phyloP scores from a whole-genome alignment of 2,888 invertebrate species.

The Labia minor region DNA sequence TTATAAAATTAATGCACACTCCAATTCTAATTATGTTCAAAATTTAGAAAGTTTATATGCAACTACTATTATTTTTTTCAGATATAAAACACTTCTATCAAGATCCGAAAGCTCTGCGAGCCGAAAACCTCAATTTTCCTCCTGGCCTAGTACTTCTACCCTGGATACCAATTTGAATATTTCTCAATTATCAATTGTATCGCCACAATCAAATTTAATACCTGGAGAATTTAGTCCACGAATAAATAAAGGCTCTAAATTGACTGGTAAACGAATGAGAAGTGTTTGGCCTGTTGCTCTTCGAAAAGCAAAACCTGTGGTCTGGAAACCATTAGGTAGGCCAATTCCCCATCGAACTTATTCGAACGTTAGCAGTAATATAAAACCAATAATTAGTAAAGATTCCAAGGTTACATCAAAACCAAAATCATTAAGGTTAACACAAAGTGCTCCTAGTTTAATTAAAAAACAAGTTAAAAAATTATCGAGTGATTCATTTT shows the following conservation, averaged over 20 bases:
- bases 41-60: too few relatives aligned
- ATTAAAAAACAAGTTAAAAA: neutral
- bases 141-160: neutral
- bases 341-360: neutral
- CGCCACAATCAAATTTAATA: neutral
- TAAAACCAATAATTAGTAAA: neutral
- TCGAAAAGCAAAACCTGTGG: neutral
- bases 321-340: neutral
- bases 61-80: too few relatives aligned
- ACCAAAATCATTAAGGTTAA: neutral
- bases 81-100: neutral
- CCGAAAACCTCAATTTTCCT: neutral
- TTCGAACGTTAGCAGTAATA: neutral
- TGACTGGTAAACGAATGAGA: neutral
- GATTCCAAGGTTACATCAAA: neutral
- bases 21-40: too few relatives aligned
- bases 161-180: neutral
- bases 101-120: neutral
- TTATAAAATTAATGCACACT: too few relatives aligned
- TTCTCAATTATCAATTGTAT: neutral
- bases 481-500: neutral
- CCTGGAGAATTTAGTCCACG: neutral
- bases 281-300: neutral
- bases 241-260: neutral
- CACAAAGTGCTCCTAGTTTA: neutral